These are phyloP conservation scores for Tachycineta bicolor DNA, from an alignment of 2,113 vertebrate genomes.

Conservation along the genomic window DNA sequence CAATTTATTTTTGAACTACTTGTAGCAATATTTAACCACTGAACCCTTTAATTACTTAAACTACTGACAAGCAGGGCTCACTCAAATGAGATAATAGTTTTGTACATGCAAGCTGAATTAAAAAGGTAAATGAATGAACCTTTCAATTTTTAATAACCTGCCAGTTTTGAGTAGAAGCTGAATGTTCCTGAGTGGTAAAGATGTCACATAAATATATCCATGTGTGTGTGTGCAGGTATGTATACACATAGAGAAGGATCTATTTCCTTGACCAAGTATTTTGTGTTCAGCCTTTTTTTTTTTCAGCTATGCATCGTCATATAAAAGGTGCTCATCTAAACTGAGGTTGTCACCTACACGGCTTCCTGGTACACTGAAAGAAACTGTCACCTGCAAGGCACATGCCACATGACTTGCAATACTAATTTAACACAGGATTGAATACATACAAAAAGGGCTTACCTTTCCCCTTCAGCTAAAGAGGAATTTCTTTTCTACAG, in stretches of 20 bases:
- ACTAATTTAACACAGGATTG: background rate
- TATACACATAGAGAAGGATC: background rate
- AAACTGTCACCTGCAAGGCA: background rate
- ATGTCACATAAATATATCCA: background rate
- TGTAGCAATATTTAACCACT: slow-evolving; percentile 63
- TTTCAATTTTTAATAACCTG: background rate
- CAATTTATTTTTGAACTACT: slow-evolving; percentile 44
- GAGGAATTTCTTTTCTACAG: background rate
- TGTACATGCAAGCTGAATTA: background rate
- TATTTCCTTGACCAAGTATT: background rate
- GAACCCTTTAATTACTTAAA: slow-evolving; percentile 65
- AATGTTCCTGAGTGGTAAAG: background rate
- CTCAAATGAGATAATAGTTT: slow-evolving; percentile 6
- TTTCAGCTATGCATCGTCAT: background rate
- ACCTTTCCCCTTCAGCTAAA: background rate
- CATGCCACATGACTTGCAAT: background rate
- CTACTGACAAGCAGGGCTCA: background rate
- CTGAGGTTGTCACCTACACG: background rate
- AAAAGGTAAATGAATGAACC: background rate
- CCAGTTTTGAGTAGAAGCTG: background rate
- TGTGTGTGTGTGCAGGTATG: background rate
- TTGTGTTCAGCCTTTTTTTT: background rate
- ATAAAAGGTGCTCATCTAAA: background rate
- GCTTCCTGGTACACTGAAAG: background rate
- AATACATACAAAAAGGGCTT: background rate